These are phyloP conservation scores for Lepus americanus DNA, from an alignment of 2,113 vertebrate genomes.

Conservation along the genomic window DNA sequence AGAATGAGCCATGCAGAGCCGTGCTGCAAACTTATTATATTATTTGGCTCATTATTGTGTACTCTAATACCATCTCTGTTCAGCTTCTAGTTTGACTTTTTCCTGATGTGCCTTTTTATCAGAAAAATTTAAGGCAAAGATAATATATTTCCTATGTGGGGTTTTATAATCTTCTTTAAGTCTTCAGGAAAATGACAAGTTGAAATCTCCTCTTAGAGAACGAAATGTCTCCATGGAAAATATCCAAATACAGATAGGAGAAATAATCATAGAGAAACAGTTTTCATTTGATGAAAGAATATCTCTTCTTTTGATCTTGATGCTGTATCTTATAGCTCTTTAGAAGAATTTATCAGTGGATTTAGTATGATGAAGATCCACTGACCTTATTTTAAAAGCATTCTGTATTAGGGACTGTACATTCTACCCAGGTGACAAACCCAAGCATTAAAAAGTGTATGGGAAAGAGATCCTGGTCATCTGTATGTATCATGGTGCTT, in stretches of 20 bases:
- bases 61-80: neutral
- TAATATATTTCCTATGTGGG: neutral
- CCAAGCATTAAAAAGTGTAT: constrained; percentile 46
- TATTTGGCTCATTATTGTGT: neutral
- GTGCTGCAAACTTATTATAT: neutral
- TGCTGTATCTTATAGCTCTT: neutral
- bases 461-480: constrained; percentile 21
- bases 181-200: neutral
- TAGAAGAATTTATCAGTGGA: neutral
- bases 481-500: neutral
- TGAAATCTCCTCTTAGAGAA: constrained; percentile 26
- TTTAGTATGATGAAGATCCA: constrained; percentile 6
- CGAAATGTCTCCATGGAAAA: neutral
- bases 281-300: neutral
- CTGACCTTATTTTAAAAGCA: constrained; percentile 8
- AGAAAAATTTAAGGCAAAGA: neutral
- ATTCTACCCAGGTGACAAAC: neutral
- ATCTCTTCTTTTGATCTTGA: neutral
- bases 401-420: neutral
- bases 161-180: neutral
- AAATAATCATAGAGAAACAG: neutral
- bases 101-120: neutral
- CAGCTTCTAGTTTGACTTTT: neutral
- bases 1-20: neutral
- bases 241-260: neutral